Evolutionary conservation across 2,888 invertebrate genomes (phyloP), one percentile per base, ranked within the genome.

Genomic region (Aquatica leii): DNA sequence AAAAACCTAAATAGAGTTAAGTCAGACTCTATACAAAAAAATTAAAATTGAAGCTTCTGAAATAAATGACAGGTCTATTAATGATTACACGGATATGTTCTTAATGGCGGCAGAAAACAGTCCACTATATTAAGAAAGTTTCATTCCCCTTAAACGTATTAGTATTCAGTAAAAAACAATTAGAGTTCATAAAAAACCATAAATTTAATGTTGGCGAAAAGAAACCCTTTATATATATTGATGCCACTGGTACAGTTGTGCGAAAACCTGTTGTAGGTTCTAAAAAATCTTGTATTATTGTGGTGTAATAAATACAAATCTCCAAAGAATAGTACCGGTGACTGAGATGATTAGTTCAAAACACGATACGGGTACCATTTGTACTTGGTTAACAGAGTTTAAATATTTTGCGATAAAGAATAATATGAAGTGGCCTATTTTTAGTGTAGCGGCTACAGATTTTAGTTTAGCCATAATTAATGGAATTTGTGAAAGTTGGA

Each of bases 381-480:
- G 31, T n/a, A 8, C 15, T 14, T 52, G 31, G 52, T 31, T 52
- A 15, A 35, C 15, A 35, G 9, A 34, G 18, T 52, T 52, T 34
- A 18, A 34, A 35, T 52, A 37, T 15, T 52, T 12, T 52, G 24
- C 17, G n/a, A 17, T 52, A 52, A 34, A 15, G 15, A 52, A 52
- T 34, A 11, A 37, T 4, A 34, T 34, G 15, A 52, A n/a, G n/a
- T n/a, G n/a, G n/a, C n/a, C n/a, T n/a, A n/a, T n/a, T n/a, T n/a
- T n/a, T n/a, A n/a, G n/a, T 11, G 15, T n/a, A n/a, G 34, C 15
- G 1, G 20, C 37, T 11, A 52, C 37, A 4, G 51, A 51, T 24
- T 51, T 51, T 51, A 51, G 24, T 34, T 9, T 51, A 5, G 51
- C 51, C 1, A 34, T 51, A 14, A 51, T 51, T 2, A 51, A 51